These are phyloP conservation scores for Entelurus aequoreus DNA, from an alignment of 2,113 vertebrate species.

Conservation along the genomic window DNA sequence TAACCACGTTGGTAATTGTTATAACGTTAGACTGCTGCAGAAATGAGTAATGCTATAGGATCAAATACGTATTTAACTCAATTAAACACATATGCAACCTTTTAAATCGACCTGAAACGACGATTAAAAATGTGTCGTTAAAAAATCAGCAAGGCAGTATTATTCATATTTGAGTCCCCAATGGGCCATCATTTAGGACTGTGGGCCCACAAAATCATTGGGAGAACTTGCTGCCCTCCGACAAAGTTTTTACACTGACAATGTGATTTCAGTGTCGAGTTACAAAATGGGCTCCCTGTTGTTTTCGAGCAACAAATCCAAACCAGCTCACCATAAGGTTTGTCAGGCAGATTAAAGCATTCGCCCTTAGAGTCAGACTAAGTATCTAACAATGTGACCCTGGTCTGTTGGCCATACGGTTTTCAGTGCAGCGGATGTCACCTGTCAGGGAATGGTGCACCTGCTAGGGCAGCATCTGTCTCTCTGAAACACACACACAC, in stretches of 20 bases:
- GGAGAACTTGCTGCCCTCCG: not conserved
- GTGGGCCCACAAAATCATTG: not conserved
- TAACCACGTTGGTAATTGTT: too few species aligned
- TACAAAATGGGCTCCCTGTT: not conserved
- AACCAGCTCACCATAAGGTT: slow-evolving; percentile 24
- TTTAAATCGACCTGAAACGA: too few species aligned
- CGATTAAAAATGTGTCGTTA: too few species aligned
- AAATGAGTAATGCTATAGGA: too few species aligned
- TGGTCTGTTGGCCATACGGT: slow-evolving; percentile 52
- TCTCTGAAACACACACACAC: slow-evolving; percentile 7
- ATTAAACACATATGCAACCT: too few species aligned
- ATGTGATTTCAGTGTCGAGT: slow-evolving; percentile 10
- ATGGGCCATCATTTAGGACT: not conserved
- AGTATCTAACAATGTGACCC: slow-evolving; percentile 66
- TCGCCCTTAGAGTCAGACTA: slow-evolving; percentile 33
- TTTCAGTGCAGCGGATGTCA: slow-evolving; percentile 47
- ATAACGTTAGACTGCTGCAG: too few species aligned
- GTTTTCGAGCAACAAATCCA: slow-evolving; percentile 8
- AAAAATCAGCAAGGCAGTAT: too few species aligned
- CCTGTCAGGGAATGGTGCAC: slow-evolving; percentile 46
- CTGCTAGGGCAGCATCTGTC: slow-evolving; percentile 53
- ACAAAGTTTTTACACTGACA: slow-evolving; percentile 1
- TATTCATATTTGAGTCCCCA: not conserved
- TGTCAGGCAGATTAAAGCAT: slow-evolving; percentile 31
- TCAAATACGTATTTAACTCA: too few species aligned